These are phyloP conservation scores for Cydia fagiglandana DNA, from an alignment of 1,140 invertebrate species.

Conservation along the genomic window DNA sequence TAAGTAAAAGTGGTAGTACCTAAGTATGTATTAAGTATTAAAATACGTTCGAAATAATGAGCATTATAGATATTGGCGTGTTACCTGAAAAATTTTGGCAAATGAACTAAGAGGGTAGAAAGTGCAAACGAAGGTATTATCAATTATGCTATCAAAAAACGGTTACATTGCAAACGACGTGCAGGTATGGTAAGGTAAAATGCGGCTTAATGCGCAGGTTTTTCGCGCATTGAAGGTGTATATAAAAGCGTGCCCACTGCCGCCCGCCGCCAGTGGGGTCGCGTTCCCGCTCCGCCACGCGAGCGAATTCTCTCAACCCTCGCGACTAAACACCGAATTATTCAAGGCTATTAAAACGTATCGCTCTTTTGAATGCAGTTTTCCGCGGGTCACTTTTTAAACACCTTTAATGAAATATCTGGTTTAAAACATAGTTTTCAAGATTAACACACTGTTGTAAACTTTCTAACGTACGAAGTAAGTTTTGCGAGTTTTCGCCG, in stretches of 20 bases:
- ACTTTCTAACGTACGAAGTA: neutral
- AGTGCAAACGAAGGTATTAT: neutral
- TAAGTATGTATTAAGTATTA: no score
- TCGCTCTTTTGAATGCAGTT: neutral
- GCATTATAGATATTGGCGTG: neutral
- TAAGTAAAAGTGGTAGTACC: no score
- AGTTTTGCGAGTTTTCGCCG: neutral
- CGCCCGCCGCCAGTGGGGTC: conserved; percentile 20
- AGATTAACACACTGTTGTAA: neutral
- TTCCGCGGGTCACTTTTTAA: neutral
- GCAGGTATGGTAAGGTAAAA: conserved; percentile 32
- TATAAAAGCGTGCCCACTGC: conserved; percentile 6
- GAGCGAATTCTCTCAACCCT: neutral
- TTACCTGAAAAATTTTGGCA: neutral
- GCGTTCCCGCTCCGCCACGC: conserved; percentile 5
- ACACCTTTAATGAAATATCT: neutral
- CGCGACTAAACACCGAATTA: neutral
- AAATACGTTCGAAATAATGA: no score
- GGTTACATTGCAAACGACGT: conserved; percentile 4
- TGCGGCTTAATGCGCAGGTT: conserved; percentile 38
- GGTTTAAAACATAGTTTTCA: neutral
- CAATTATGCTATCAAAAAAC: conserved; percentile 9
- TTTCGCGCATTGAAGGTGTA: conserved; percentile 32
- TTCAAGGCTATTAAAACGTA: neutral
- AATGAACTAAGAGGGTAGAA: neutral